These are phyloP conservation scores for Cephalopholis sonnerati DNA, from an alignment of 2,113 vertebrate species.

Conservation along the genomic window DNA sequence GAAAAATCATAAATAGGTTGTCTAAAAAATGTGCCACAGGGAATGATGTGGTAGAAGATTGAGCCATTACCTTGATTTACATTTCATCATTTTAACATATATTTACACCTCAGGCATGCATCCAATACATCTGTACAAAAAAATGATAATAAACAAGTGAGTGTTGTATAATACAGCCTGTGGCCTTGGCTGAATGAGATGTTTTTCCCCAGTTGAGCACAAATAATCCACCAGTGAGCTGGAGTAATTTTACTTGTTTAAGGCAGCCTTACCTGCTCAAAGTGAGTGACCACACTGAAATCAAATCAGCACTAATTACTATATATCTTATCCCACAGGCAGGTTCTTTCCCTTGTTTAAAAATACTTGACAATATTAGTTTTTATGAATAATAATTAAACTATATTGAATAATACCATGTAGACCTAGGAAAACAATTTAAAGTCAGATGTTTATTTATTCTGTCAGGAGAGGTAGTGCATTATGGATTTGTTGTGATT, in stretches of 20 bases:
- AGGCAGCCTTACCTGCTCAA: not conserved
- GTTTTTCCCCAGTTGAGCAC: not conserved
- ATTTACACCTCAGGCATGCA: accelerated
- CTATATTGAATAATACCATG: not conserved
- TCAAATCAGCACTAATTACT: not conserved
- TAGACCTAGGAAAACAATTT: not conserved
- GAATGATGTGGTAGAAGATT: not conserved
- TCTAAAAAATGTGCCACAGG: not conserved
- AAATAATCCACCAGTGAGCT: not conserved
- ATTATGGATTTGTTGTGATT: not conserved
- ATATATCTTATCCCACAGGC: not conserved
- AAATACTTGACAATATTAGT: not conserved
- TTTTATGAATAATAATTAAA: not conserved
- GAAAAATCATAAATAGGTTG: not conserved
- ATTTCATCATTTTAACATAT: not conserved
- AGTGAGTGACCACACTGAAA: not conserved
- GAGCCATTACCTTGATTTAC: not conserved
- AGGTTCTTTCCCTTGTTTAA: not conserved
- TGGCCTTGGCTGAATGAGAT: not conserved
- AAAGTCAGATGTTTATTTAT: not conserved
- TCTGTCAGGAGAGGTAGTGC: not conserved
- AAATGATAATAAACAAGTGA: not conserved
- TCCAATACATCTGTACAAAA: not conserved
- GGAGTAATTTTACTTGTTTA: not conserved
- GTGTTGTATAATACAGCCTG: not conserved